Evolutionary conservation across 2,888 invertebrate genomes (phyloP).

Genomic region (Ectemnius lituratus): DNA sequence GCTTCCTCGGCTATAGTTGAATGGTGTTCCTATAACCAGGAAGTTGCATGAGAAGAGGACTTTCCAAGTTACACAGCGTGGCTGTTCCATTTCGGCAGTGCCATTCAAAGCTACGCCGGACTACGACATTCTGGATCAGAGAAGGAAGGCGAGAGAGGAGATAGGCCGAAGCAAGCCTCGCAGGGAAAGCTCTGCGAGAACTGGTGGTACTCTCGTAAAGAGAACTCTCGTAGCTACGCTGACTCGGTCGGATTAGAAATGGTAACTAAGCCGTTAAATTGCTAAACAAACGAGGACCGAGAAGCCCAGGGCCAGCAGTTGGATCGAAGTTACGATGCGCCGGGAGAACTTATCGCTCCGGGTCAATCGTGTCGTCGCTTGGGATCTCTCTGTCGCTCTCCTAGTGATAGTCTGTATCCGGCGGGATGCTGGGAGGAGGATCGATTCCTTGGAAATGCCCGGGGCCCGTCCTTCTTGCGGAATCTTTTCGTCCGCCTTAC

Average conservation of each 20-base stretch:
- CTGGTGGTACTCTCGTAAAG: slow-evolving; percentile 35
- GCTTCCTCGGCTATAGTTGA: slow-evolving; percentile 35
- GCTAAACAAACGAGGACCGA: slow-evolving; percentile 52
- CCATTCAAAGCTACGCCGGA: slow-evolving; percentile 18
- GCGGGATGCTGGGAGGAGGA: background rate
- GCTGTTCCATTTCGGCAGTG: slow-evolving; percentile 30
- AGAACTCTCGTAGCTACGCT: slow-evolving; percentile 37
- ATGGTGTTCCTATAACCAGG: slow-evolving; percentile 34
- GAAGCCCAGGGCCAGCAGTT: slow-evolving; percentile 15
- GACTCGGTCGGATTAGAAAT: slow-evolving; percentile 57
- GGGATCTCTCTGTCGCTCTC: too few species aligned
- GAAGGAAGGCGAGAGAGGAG: slow-evolving; percentile 6
- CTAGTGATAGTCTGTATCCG: too few species aligned
- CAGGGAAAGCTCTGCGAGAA: slow-evolving; percentile 21
- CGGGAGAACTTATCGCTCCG: slow-evolving; percentile 29
- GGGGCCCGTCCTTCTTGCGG: slow-evolving; percentile 14
- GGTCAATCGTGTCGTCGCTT: slow-evolving; percentile 28
- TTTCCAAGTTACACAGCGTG: slow-evolving; percentile 39
- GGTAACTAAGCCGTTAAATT: slow-evolving; percentile 57
- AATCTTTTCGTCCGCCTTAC: background rate
- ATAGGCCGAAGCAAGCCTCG: background rate
- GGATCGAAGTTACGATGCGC: slow-evolving; percentile 39
- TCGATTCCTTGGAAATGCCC: slow-evolving; percentile 6
- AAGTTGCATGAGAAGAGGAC: slow-evolving; percentile 37
- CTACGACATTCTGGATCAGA: background rate